These are phyloP conservation scores for Agrotis clavis DNA, from an alignment of 2,888 invertebrate genomes.

Conservation along the genomic window DNA sequence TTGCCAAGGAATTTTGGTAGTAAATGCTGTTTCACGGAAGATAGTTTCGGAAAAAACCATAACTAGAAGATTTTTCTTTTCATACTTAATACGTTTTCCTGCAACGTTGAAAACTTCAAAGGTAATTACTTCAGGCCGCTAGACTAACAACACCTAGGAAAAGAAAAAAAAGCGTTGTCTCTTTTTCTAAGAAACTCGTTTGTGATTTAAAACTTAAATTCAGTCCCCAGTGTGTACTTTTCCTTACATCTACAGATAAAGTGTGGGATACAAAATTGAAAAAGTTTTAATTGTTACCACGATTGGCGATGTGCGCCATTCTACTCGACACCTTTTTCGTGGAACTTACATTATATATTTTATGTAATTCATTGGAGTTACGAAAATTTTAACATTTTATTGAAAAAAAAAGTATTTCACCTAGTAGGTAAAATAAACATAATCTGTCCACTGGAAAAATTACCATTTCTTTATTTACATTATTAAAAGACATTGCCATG, in stretches of 20 bases:
- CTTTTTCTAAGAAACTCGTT: background rate
- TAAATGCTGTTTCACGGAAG: background rate
- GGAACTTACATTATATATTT: conserved; percentile 17
- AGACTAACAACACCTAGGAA: background rate
- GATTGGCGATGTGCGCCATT: conserved; percentile 37
- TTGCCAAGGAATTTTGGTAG: no score
- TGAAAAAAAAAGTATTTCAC: no score
- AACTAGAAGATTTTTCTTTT: no score
- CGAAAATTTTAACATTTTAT: no score
- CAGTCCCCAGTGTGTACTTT: conserved; percentile 2
- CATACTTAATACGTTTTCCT: background rate
- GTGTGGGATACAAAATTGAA: conserved; percentile 55
- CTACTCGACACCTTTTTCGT: conserved; percentile 22
- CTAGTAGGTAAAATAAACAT: no score
- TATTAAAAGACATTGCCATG: no score
- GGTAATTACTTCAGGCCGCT: no score
- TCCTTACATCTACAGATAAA: conserved; percentile 22
- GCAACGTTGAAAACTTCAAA: background rate
- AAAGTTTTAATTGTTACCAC: conserved; percentile 62
- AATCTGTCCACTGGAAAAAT: no score
- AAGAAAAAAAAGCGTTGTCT: background rate
- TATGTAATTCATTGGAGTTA: background rate
- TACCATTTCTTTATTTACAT: no score
- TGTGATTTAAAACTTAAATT: background rate
- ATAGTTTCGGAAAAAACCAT: no score